Evolutionary conservation across 2,888 invertebrate genomes (phyloP), one percentile per base, ranked within the genome.

Genomic region (Dryobotodes eremita): DNA sequence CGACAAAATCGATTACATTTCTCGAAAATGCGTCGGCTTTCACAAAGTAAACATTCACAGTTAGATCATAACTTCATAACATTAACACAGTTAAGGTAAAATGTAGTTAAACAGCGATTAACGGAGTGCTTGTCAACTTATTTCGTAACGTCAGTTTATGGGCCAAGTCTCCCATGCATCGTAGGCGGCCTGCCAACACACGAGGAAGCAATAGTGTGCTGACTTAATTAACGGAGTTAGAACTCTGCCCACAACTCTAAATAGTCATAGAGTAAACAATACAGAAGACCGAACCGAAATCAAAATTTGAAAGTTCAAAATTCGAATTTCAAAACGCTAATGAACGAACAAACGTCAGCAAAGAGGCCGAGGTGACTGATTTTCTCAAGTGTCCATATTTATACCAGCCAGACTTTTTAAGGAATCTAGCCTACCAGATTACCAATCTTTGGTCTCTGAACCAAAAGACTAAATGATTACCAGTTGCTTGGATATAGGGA

Each of bases 141-240:
- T 89, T 89, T 85, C 85, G 83, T 86, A 88, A 88, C 64, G 23
- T 26, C 59, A 74, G 85, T 87, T 84, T 88, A 85, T 86, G 85
- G 76, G 71, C 78, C 82, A 69, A 86, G 80, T 70, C 71, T 82
- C 68, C 73, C 68, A 72, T 64, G 75, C 53, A 11, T 71, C 55
- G 88, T 87, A 79, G 89, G 86, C 82, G 85, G 85, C 50, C 81
- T 48, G 69, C 85, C 85, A 71, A 85, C 75, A 85, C 78, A 82
- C 61, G 65, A 85, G 85, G 86, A 86, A 87, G 83, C 79, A 59
- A 77, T 62, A 82, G 82, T 81, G 59, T 84, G 83, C 80, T 13
- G 78, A 82, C 80, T 88, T 87, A 80, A 90, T 90, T 89, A 90
- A 85, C 86, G 48, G 74, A 83, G 72, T 82, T 69, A 73, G 66